Evolutionary conservation across 2,888 invertebrate species (phyloP).

Genomic region (Tipula vernalis): DNA sequence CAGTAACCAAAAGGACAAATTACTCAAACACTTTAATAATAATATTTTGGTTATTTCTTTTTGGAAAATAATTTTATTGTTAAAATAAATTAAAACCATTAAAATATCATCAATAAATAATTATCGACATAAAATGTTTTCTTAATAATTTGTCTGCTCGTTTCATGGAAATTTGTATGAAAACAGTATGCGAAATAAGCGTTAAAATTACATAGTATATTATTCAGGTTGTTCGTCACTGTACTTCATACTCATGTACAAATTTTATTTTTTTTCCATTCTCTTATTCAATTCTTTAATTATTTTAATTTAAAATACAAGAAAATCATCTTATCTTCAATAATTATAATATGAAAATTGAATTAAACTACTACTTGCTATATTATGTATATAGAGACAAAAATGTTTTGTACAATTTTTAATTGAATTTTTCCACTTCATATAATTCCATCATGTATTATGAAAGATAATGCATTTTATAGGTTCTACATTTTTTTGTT

Average conservation of each 20-base stretch:
- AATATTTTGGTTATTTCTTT: not conserved
- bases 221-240: not conserved
- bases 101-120: not conserved
- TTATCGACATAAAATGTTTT: not conserved
- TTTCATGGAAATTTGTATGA: not conserved
- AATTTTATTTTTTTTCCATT: not conserved
- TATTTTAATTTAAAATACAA: not conserved
- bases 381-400: not conserved
- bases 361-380: not conserved
- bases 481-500: not conserved
- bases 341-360: not conserved
- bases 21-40: not conserved
- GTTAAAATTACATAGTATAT: too few species aligned
- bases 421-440: not conserved
- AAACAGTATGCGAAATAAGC: not conserved
- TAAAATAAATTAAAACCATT: not conserved
- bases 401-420: not conserved
- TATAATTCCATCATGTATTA: not conserved
- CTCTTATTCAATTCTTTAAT: not conserved
- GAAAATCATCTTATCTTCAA: not conserved
- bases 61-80: not conserved
- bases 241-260: not conserved
- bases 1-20: not conserved
- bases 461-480: not conserved
- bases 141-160: not conserved